Conservation (phyloP, 2,888 invertebrate species). For the Oasisia sp. region DNA sequence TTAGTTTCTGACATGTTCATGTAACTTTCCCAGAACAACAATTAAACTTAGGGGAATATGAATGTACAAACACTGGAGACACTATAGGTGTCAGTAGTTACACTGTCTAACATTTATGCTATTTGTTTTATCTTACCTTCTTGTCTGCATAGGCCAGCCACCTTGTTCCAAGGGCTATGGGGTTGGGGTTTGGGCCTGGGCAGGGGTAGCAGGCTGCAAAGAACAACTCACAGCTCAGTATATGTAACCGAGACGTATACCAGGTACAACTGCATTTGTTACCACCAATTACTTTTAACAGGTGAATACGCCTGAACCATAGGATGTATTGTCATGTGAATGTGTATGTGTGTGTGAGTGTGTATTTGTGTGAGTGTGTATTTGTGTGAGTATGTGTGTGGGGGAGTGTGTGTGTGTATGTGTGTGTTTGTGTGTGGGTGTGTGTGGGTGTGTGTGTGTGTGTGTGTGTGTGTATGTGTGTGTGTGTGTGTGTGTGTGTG, state of each 20-base stretch:
- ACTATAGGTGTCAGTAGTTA: background rate
- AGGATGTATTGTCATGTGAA: background rate
- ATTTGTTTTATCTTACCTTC: conserved; percentile 72
- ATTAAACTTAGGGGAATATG: background rate
- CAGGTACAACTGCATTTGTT: background rate
- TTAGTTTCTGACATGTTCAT: no score
- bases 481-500: no score
- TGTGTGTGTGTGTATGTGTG: no score
- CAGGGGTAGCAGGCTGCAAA: conserved; percentile 72
- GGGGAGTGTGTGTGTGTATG: no score
- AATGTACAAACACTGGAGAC: background rate
- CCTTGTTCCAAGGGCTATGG: conserved; percentile 83
- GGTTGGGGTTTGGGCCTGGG: conserved; percentile 81
- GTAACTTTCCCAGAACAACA: background rate
- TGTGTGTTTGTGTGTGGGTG: no score
- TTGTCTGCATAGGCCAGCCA: conserved; percentile 81
- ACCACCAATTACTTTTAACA: background rate
- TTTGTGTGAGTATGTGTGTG: no score
- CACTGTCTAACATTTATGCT: background rate
- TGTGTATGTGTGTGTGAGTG: no score
- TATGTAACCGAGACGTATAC: background rate
- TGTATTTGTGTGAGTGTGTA: no score
- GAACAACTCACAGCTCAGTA: background rate
- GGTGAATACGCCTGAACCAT: background rate
- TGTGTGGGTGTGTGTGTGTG: no score